Conservation (phyloP, 1,140 invertebrate genomes). For the Anthonomus grandis region DNA sequence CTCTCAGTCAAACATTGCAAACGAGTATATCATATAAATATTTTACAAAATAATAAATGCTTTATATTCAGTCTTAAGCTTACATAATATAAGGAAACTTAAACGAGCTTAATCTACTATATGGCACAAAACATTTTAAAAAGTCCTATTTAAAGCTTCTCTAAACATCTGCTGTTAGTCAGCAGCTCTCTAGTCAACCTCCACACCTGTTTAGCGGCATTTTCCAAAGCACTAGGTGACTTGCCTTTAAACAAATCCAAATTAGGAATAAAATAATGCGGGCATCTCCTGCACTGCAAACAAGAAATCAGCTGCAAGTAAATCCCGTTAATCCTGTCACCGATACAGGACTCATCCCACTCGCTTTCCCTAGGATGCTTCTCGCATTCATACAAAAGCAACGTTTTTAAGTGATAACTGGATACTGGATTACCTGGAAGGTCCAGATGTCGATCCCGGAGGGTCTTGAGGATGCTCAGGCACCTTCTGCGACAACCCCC, state of each 20-base stretch:
- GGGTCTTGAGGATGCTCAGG: conserved; percentile 83
- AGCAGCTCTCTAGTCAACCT: conserved; percentile 82
- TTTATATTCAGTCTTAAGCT: too few species aligned
- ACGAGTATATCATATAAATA: too few species aligned
- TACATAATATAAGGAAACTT: background rate
- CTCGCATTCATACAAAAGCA: conserved; percentile 91
- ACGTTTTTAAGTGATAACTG: conserved; percentile 84
- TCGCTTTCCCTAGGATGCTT: conserved; percentile 89
- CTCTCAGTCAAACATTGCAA: too few species aligned
- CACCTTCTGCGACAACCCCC: conserved; percentile 75
- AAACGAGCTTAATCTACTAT: too few species aligned
- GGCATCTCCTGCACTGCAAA: conserved; percentile 88
- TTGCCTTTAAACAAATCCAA: conserved; percentile 88
- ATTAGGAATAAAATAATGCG: conserved; percentile 87
- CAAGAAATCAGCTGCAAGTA: conserved; percentile 93
- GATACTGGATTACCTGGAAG: conserved; percentile 83
- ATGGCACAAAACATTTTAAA: too few species aligned
- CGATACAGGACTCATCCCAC: conserved; percentile 88
- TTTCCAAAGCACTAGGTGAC: conserved; percentile 79
- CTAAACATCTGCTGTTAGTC: conserved; percentile 82
- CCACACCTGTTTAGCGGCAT: conserved; percentile 90
- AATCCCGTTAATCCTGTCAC: conserved; percentile 91
- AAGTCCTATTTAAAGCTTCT: conserved; percentile 76
- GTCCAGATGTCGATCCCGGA: conserved; percentile 86
- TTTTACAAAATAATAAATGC: too few species aligned